Evolutionary conservation across 2,113 vertebrate species (phyloP), one percentile per base, ranked within the genome.

Genomic region (Eleginops maclovinus): DNA sequence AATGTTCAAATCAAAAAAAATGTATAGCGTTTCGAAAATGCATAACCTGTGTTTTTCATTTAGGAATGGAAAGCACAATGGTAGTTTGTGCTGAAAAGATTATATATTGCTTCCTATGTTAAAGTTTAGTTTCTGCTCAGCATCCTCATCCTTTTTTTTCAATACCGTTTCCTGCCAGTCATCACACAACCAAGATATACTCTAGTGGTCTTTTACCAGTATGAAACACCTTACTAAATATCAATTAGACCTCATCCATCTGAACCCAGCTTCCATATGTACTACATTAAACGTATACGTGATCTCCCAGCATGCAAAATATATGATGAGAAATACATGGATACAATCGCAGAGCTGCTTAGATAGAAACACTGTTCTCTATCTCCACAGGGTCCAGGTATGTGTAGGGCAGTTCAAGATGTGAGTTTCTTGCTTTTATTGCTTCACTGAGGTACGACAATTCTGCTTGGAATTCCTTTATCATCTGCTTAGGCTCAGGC

Each of bases 331-430:
- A 50, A 50, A 61, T 17, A 14, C 44, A 49, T 19, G 5, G 13
- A 17, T 17, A 12, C 6, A 12, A 8, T 60, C 14, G 0, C 0
- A 13, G 41, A 10, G 10, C n/a, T 22, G n/a, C 3, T 79, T 62
- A 89, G 28, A 82, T 79, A 46, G 79, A 12, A 0, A 89, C 26
- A n/a, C 88, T 88, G 85, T 76, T 93, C 44, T 92, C 88, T 6
- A 90, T 82, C 4, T 49, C 1, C 4, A 12, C 0, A 2, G 89
- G 91, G 31, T 86, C 31, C 60, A 93, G 66, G 36, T 92, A 93
- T 19, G 14, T 58, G 80, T 93, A 89, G 3, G 92, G 90, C 0
- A 86, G 14, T 51, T 78, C 9, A 21, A 91, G 87, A 31, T 62
- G 2, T 3, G 61, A 22, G 56, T 93, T 93, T 67, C 90, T 87